These are phyloP conservation scores for Dicentrarchus labrax DNA, from an alignment of 2,113 vertebrate species.

Conservation along the genomic window DNA sequence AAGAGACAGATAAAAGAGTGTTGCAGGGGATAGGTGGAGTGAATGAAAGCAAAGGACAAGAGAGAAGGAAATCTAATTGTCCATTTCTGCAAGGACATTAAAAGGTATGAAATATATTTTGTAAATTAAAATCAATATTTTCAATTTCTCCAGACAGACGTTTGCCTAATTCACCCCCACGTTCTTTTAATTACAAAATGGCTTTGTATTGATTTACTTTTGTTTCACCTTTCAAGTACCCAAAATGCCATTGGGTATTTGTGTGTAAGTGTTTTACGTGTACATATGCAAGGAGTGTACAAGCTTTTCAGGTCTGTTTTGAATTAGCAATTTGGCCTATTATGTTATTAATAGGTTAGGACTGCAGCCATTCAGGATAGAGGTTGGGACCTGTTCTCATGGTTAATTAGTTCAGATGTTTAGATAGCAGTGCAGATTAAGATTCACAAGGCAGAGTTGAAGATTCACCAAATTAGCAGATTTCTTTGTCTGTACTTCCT, in stretches of 20 bases:
- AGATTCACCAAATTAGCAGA: neutral
- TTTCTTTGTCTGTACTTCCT: neutral
- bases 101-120: slow-evolving; percentile 89
- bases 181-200: slow-evolving; percentile 94
- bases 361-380: slow-evolving; percentile 1
- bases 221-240: slow-evolving; percentile 71
- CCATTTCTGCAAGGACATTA: slow-evolving; percentile 84
- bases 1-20: slow-evolving; percentile 50
- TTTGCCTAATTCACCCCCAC: slow-evolving; percentile 92
- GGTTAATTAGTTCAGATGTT: slow-evolving; percentile 26
- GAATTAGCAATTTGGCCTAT: slow-evolving; percentile 37
- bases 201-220: slow-evolving; percentile 90
- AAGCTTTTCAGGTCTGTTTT: neutral
- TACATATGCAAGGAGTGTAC: neutral
- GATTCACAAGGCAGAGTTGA: neutral
- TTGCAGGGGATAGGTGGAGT: neutral
- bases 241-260: slow-evolving; percentile 46
- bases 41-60: slow-evolving; percentile 43
- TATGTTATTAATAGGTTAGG: slow-evolving; percentile 42
- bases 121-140: slow-evolving; percentile 96
- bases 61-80: slow-evolving; percentile 83
- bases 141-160: slow-evolving; percentile 90
- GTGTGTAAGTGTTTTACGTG: slow-evolving; percentile 1
- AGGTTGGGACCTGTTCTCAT: neutral
- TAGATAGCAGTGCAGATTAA: slow-evolving; percentile 21